Percentiles rank a stretch among this genome's conserved stretches.
These are phyloP conservation scores for Malurus cyaneus DNA, from an alignment of 2,113 vertebrate genomes.

Conservation along the genomic window DNA sequence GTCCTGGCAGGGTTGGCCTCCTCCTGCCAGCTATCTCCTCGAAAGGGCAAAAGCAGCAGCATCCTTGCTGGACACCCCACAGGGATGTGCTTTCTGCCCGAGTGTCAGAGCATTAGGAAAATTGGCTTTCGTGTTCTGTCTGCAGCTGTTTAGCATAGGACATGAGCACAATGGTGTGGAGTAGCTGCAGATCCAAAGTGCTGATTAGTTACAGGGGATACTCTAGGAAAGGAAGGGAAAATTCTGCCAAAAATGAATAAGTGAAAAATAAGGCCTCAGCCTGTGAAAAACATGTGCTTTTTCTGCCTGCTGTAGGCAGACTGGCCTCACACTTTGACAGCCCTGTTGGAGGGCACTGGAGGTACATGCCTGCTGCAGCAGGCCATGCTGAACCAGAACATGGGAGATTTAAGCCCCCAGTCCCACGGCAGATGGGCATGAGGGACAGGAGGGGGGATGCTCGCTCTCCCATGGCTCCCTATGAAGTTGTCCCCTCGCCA, in stretches of 20 bases:
- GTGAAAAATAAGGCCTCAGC: not conserved
- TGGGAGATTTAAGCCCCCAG: not conserved
- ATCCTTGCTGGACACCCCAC: not conserved
- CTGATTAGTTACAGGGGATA: not conserved
- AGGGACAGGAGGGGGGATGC: not conserved
- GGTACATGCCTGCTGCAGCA: not conserved
- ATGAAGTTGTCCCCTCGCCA: not conserved
- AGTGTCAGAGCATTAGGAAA: not conserved
- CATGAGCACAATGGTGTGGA: not conserved
- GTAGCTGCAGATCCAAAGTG: not conserved
- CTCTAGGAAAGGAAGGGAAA: not conserved
- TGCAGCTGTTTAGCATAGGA: not conserved
- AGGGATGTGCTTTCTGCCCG: too few species aligned
- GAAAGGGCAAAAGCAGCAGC: not conserved
- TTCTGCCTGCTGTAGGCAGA: not conserved
- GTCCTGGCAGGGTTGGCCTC: not conserved
- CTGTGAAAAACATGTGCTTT: not conserved
- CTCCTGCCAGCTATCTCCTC: not conserved
- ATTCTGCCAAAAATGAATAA: not conserved
- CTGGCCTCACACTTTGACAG: not conserved
- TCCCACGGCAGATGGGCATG: fast-evolving
- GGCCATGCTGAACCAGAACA: not conserved
- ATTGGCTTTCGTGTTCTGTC: not conserved
- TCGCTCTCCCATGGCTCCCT: fast-evolving
- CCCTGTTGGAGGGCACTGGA: not conserved